Evolutionary conservation across 2,113 vertebrate species (phyloP), one percentile per base, ranked within the genome.

Genomic region (Cisticola juncidis): DNA sequence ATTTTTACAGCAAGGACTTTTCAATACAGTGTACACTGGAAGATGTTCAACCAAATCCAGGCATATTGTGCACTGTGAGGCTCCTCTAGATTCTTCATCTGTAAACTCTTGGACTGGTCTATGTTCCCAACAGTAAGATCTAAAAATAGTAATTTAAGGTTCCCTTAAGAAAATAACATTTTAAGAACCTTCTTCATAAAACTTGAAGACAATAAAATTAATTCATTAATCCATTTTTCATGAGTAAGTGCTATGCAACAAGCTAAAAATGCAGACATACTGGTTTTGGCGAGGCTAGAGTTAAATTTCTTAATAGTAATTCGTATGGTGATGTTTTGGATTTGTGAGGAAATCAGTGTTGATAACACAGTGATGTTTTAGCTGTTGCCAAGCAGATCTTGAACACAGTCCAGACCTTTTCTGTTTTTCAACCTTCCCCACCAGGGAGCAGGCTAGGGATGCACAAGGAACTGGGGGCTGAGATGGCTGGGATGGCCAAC

Each of bases 1-100:
- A 73, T 98, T 97, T 96, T 99, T 99, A 97, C 99, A 99, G 86
- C 98, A 99, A 28, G 99, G 99, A 97, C 99, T 99, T 91, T 98
- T 99, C 88, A 99, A 97, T 93, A 99, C 79, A 23, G 86, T 96
- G 50, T 98, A 99, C 50, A 95, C 65, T 61, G 99, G 98, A 90
- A 98, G 21, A 9, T 98, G 98, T 9, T 99, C 98, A 65, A 99
- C 89, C 90, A 96, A 82, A 95, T 99, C 99, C 96, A 99, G 90
- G 88, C 99, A 99, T 97, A 99, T 97, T n/a, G 98, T 99, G 96
- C 99, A 99, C 77, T 98, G 98, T 66, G 98, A 98, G n/a, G 98
- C 97, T 66, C 98, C 98, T 87, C 97, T 96, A 81, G 92, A 93
- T 92, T 97, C 98, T 42, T 92, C 71, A 92, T 79, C 77, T 11